phyloP scores from a whole-genome alignment of 1,140 invertebrate species.

The Laupala kohalensis region DNA sequence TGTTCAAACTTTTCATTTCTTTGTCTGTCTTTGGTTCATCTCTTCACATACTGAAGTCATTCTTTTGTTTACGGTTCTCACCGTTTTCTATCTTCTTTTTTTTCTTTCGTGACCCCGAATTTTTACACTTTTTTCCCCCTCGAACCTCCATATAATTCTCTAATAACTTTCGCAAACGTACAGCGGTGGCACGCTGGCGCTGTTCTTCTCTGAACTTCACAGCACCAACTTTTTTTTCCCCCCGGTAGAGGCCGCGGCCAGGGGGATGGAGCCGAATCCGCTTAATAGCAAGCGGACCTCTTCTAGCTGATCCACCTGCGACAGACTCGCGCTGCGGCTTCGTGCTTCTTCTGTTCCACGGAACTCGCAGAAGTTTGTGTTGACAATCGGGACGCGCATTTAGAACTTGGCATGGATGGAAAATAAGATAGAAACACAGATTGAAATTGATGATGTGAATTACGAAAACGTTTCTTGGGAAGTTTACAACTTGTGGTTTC shows the following conservation, averaged over 20 bases:
- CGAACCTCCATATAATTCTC: neutral
- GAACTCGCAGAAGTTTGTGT: neutral
- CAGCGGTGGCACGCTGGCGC: neutral
- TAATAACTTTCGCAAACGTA: neutral
- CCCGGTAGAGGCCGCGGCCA: too few relatives aligned
- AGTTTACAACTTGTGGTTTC: too few relatives aligned
- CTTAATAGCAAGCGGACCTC: neutral
- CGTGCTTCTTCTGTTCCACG: neutral
- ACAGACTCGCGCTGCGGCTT: neutral
- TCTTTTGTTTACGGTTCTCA: too few relatives aligned
- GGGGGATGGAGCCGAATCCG: neutral
- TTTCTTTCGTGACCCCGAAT: too few relatives aligned
- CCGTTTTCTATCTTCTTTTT: too few relatives aligned
- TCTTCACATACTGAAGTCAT: too few relatives aligned
- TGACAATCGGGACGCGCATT: neutral
- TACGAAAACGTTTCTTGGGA: neutral
- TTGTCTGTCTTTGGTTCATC: too few relatives aligned
- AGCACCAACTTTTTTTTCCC: neutral
- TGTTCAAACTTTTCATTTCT: too few relatives aligned
- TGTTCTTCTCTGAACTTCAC: neutral
- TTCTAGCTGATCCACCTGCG: neutral
- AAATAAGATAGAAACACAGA: neutral
- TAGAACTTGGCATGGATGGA: neutral
- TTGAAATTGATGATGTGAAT: neutral
- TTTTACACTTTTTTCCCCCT: too few relatives aligned